These are phyloP conservation scores for Corythaeola cristata DNA, from an alignment of 2,113 vertebrate genomes.

Conservation along the genomic window DNA sequence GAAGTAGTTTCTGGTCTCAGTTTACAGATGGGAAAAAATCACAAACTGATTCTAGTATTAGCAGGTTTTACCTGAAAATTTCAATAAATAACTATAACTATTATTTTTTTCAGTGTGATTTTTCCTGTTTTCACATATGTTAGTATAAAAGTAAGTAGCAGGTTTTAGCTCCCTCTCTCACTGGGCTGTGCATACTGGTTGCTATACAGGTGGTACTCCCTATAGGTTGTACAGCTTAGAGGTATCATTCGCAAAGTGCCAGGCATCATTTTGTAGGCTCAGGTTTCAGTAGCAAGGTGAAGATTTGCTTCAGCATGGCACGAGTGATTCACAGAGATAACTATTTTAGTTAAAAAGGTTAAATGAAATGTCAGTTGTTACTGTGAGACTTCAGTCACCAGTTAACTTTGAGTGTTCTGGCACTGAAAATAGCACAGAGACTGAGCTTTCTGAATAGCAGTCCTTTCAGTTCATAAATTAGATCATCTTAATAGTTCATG, in stretches of 20 bases:
- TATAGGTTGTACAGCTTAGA: not conserved
- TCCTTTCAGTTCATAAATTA: conserved; percentile 54
- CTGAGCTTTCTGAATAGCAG: conserved; percentile 33
- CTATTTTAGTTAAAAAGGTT: conserved; percentile 58
- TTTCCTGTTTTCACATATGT: not conserved
- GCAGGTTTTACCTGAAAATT: not conserved
- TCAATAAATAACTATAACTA: not conserved
- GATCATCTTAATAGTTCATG: not conserved
- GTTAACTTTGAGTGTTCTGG: conserved; percentile 38
- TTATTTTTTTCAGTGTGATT: not conserved
- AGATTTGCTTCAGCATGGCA: conserved; percentile 23
- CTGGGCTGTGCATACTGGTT: not conserved
- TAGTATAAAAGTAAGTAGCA: not conserved
- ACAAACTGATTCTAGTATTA: not conserved
- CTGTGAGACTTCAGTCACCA: conserved; percentile 40
- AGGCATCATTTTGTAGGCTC: conserved; percentile 13
- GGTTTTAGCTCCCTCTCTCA: not conserved
- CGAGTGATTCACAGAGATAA: conserved; percentile 12
- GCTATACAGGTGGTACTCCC: not conserved
- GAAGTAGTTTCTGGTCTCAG: not conserved
- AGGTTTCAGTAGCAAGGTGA: not conserved
- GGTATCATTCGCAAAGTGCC: not conserved
- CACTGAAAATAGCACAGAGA: conserved; percentile 26
- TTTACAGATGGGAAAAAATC: not conserved
- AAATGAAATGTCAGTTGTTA: conserved; percentile 60